Evolutionary conservation across 2,888 invertebrate genomes (phyloP).

Genomic region (Amphipyra berbera): DNA sequence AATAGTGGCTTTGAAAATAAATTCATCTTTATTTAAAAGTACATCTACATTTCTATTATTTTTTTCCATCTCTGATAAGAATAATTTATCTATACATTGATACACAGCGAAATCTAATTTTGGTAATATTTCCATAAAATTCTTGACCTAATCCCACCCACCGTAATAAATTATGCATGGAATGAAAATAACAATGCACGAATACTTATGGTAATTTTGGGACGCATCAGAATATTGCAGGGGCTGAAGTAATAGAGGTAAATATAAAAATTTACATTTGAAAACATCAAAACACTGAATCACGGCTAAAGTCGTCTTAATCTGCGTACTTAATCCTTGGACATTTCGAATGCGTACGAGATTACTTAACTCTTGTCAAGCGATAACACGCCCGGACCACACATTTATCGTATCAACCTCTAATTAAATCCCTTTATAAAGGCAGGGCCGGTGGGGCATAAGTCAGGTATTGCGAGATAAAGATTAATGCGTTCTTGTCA

Average conservation of each 20-base stretch:
- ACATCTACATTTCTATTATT: background rate
- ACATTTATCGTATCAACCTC: conserved; percentile 80
- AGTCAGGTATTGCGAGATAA: conserved; percentile 80
- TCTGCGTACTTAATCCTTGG: conserved; percentile 70
- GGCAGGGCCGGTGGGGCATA: conserved; percentile 62
- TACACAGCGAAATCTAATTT: conserved; percentile 15
- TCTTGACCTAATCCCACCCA: conserved; percentile 17
- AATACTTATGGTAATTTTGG: conserved; percentile 40
- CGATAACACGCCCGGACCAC: conserved; percentile 80
- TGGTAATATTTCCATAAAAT: conserved; percentile 35
- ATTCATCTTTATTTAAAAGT: background rate
- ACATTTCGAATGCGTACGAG: conserved; percentile 77
- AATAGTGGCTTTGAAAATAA: conserved; percentile 1
- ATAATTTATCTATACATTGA: conserved; percentile 13
- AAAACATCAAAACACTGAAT: conserved; percentile 58
- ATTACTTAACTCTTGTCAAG: conserved; percentile 79
- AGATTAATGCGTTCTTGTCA: conserved; percentile 85
- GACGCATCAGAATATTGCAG: conserved; percentile 31
- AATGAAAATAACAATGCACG: conserved; percentile 42
- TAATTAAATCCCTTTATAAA: conserved; percentile 81
- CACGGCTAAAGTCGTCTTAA: conserved; percentile 69
- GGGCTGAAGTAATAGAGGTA: conserved; percentile 18
- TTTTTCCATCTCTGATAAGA: conserved; percentile 8
- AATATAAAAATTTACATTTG: conserved; percentile 44
- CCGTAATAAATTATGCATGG: conserved; percentile 35